Evolutionary conservation across 2,113 vertebrate species (phyloP), one percentile per base, ranked within the genome.

Genomic region (Microcebus tavaratra): DNA sequence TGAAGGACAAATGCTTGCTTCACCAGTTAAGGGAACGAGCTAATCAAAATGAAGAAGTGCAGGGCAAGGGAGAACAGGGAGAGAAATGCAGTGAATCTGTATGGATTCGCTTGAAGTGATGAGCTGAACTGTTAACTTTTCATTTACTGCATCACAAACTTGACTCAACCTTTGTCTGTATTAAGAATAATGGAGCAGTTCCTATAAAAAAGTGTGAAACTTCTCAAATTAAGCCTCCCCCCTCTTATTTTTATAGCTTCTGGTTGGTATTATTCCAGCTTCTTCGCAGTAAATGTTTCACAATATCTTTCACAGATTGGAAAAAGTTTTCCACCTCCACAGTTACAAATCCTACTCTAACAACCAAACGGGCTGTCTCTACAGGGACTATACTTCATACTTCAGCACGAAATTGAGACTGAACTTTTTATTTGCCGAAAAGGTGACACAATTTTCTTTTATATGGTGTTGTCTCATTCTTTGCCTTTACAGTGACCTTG

Each of bases 111-210:
- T 87, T 97, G 95, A 96, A 91, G 55, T 97, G 94, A 96, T 89
- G 68, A 92, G 96, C 97, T 98, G 97, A 98, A 97, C 95, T 81
- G 95, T 97, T 97, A 97, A 97, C 96, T 97, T 97, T 97, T 95
- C 97, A 97, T 98, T 98, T 97, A 95, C 96, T 95, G 96, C 97
- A 96, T 94, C 97, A 91, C 96, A 97, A 97, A 94, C n/a, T 95
- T 97, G 93, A 94, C 95, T 97, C 92, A 97, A 95, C 97, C 96
- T 98, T 96, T 97, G 95, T 97, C 91, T 97, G 72, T 93, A 87
- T 96, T 97, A 96, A 92, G 94, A 98, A 97, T 93, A 92, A 96
- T 97, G 94, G 67, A 87, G 84, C 90, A 87, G 92, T 97, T 97
- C 94, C 97, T 94, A 95, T 94, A 20, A 92, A 93, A 96, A 90